phyloP scores from a whole-genome alignment of 2,888 invertebrate genomes.

The Sepioteuthis lessoniana region DNA sequence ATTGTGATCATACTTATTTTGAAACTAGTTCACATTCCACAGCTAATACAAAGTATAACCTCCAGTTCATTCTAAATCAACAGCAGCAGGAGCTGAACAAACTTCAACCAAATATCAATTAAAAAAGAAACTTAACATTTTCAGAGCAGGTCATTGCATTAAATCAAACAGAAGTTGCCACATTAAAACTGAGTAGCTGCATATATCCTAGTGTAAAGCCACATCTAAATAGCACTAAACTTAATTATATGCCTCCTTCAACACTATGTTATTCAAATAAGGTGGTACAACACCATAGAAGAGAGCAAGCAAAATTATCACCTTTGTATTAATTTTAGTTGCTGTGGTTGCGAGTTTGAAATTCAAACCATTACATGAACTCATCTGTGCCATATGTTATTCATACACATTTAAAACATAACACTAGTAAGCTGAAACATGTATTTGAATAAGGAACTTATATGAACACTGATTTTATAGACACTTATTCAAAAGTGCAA shows the following conservation, averaged over 20 bases:
- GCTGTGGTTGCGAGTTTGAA: not conserved
- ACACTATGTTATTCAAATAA: not conserved
- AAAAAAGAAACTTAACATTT: not conserved
- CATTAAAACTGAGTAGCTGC: not conserved
- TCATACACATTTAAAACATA: no score
- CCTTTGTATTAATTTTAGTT: not conserved
- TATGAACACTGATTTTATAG: no score
- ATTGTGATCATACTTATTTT: not conserved
- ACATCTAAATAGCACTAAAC: not conserved
- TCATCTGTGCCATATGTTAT: no score
- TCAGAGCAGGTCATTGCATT: not conserved
- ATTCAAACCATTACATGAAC: no score
- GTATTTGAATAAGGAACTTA: no score
- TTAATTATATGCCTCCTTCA: not conserved
- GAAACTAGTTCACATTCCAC: not conserved
- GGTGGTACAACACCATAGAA: not conserved
- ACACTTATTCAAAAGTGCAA: no score
- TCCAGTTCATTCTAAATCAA: not conserved
- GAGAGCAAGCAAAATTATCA: not conserved
- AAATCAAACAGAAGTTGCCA: not conserved
- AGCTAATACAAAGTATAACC: not conserved
- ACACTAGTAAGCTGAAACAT: no score
- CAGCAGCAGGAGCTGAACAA: not conserved
- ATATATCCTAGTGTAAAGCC: not conserved
- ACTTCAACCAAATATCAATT: not conserved